Base-by-base conservation (phyloP, 2,888 invertebrate species). In the Trichacis sp. region DNA sequence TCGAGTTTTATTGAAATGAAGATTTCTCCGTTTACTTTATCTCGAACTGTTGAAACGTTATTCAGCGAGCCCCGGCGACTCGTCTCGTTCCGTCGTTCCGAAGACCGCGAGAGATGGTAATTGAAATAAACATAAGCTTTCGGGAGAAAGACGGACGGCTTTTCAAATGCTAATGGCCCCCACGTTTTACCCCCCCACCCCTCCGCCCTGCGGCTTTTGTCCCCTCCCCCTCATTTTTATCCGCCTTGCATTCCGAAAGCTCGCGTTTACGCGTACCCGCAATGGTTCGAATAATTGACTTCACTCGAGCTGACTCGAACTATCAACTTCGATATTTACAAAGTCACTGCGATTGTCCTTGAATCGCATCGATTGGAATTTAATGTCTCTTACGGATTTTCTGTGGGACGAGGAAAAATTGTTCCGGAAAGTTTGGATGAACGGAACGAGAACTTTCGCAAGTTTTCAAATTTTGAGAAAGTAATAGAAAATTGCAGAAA, bases 91-190 rank as follows among this genome's bases (percentile, higher is more conserved):
- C 19, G 19, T 17, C 38, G 50, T 52, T 53, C 60, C 51, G 58
- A 46, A 46, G 50, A 64, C 64, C 62, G 55, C 57, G 46, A 57
- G 53, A 57, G 57, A 70, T 66, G 68, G 69, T 71, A 71, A 72
- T 74, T 71, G 73, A 73, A 72, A 74, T 74, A 73, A 75, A 74
- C 71, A 72, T 73, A 68, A 71, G 70, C 70, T 75, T 75, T 74
- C 68, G 69, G 69, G 55, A 42, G 53, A n/a, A n/a, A 43, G 61
- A 72, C 68, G 71, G 66, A 55, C 60, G 60, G 60, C 69, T 73
- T 74, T 75, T 76, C 69, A 71, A 70, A 73, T 75, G 74, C 65
- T 71, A 73, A 43, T 43, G 8, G 54, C 68, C 62, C 57, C 63
- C 68, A n/a, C 61, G 59, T 61, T 69, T 48, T 56, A 18, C 55